These are phyloP conservation scores for Nycticorax nycticorax DNA, from an alignment of 2,113 vertebrate species.

Conservation along the genomic window DNA sequence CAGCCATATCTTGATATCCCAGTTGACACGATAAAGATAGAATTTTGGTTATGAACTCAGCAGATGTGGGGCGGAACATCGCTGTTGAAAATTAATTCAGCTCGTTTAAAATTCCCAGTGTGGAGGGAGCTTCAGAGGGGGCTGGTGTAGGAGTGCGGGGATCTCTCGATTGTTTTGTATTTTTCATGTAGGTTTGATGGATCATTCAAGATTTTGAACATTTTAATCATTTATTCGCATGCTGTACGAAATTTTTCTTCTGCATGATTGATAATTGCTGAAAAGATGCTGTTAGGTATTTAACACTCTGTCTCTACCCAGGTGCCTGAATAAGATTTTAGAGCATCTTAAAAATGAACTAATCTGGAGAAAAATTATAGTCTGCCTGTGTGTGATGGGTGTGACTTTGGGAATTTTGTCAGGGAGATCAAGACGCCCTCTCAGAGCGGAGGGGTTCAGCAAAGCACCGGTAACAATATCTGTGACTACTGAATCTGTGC, in stretches of 20 bases:
- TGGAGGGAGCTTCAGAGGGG: neutral
- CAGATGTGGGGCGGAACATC: neutral
- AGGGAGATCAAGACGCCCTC: neutral
- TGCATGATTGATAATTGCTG: neutral
- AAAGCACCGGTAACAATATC: neutral
- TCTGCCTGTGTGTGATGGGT: neutral
- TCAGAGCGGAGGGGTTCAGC: neutral
- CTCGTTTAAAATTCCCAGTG: neutral
- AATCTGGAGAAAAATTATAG: neutral
- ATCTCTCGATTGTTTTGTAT: neutral
- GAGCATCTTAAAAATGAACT: neutral
- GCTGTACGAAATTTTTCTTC: neutral
- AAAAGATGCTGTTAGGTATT: neutral
- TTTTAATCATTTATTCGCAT: neutral
- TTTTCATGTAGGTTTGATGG: conserved; percentile 7
- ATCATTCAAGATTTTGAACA: neutral
- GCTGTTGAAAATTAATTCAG: neutral
- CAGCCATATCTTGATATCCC: neutral
- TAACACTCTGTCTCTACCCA: neutral
- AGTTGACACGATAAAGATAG: neutral
- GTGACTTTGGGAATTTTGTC: neutral
- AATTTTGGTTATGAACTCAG: neutral
- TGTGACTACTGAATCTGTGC: neutral
- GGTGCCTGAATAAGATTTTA: neutral
- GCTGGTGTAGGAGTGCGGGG: neutral